phyloP scores from a whole-genome alignment of 2,888 invertebrate genomes.

The Mimachlamys varia region DNA sequence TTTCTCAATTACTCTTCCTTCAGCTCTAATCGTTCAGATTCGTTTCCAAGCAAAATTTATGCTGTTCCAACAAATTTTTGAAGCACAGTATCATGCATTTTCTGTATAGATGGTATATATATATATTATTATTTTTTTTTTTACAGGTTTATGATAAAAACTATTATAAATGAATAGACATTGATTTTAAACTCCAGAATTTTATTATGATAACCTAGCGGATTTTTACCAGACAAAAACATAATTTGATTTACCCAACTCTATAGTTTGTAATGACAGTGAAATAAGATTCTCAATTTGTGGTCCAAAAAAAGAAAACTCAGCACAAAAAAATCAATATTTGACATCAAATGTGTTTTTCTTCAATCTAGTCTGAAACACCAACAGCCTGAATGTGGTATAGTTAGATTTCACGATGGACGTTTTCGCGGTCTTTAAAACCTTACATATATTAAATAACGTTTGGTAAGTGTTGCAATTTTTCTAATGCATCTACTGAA shows the following conservation, averaged over 20 bases:
- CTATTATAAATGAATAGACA: constrained; percentile 10
- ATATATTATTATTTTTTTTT: neutral
- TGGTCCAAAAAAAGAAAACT: constrained; percentile 12
- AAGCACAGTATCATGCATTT: neutral
- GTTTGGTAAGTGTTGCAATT: neutral
- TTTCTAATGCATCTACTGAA: constrained; percentile 16
- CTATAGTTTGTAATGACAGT: constrained; percentile 15
- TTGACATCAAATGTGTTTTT: constrained; percentile 33
- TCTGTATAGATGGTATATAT: neutral
- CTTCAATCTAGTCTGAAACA: constrained; percentile 20
- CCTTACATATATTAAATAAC: neutral
- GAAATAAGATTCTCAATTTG: constrained; percentile 33
- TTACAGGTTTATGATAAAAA: neutral
- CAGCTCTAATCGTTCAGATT: neutral
- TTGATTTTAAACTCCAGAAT: constrained; percentile 31
- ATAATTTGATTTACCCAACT: constrained; percentile 2
- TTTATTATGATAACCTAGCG: neutral
- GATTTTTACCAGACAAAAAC: neutral
- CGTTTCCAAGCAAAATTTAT: neutral
- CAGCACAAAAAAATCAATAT: constrained; percentile 14
- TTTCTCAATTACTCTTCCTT: constrained; percentile 34
- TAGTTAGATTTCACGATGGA: neutral
- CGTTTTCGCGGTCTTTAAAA: neutral
- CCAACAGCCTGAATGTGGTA: neutral
- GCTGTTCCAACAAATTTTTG: neutral